Base-by-base conservation (phyloP, 2,888 invertebrate species). In the Luperina testacea region DNA sequence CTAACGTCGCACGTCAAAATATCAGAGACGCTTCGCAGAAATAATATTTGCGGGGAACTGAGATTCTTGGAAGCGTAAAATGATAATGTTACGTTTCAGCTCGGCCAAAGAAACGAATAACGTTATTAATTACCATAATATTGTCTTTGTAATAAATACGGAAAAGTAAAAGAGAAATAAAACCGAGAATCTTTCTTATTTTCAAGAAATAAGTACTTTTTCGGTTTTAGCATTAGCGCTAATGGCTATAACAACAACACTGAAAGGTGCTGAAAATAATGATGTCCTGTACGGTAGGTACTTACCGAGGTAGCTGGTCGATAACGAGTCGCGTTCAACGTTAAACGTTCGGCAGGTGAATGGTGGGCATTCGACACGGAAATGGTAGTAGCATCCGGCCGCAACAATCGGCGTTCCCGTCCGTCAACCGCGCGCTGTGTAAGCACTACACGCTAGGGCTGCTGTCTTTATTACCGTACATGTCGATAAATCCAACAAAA, bases 321-420 rank as follows among this genome's bases (percentile, higher is more conserved):
- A 91, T 93, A 93, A 92, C 93, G 92, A 92, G 90, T 89, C 82
- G 83, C 89, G 91, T 84, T 88, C 89, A 89, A 90, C 87, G 89
- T 81, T 90, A 77, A 89, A 85, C 80, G 87, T 85, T 89, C 89
- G 90, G 83, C 86, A 90, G 92, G 92, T 93, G 94, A 95, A 93
- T 93, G 88, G 92, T 88, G 90, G 89, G 90, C 91, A 91, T 90
- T 94, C 93, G 90, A 93, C 92, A 90, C 94, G 94, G 95, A 94
- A 95, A 95, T 94, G 95, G 94, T 93, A 85, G 91, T 90, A 90
- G 94, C 93, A 90, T 95, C 95, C 95, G 95, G 94, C 94, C 95
- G 90, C 95, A 94, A 94, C 95, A 95, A 95, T 95, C 93, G 93
- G 77, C 74, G 83, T 77, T 84, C 78, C 82, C 85, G 82, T 86